Base-by-base conservation (phyloP, 2,888 invertebrate genomes). In the Mimas tiliae region DNA sequence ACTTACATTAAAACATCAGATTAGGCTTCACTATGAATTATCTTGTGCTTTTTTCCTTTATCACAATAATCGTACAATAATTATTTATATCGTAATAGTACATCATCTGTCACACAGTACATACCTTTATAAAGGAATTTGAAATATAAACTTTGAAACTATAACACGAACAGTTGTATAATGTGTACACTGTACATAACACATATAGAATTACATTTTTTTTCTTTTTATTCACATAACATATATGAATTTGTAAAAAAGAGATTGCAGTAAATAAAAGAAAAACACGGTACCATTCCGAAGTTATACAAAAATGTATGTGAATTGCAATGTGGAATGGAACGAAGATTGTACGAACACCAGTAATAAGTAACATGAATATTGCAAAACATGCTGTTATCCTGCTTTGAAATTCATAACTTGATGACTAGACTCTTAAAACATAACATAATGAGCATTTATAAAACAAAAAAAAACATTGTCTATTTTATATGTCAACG, bases 381-480 rank as follows among this genome's bases (percentile, higher is more conserved):
- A 58, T 47, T 48, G 48, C 45, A 70, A 77, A 79, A 80, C 80
- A 80, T 80, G 79, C 82, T 80, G 76, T 82, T 80, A 86, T 85
- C 82, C 80, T 50, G 45, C 81, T 83, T 87, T 87, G 87, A 86
- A 87, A 88, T 83, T 84, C 86, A 87, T 87, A 90, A 88, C 86
- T 87, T 86, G 89, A 87, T 93, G 93, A 93, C 93, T 93, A 93
- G 93, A 93, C 90, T 91, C 90, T 91, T 92, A 91, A 88, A 91
- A 90, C 85, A 82, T 89, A 91, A 87, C 84, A 89, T 88, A 89
- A 90, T 93, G 93, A 93, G 93, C 93, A 93, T 93, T 93, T 90
- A 91, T 84, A 91, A 89, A 89, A 90, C 79, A 88, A 86, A 84
- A 81, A 50, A 81, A 83, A 79, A 78, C 79, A 77, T 78, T 80